Evolutionary conservation across 2,113 vertebrate genomes (phyloP).

Genomic region (Atherinomorus stipes): DNA sequence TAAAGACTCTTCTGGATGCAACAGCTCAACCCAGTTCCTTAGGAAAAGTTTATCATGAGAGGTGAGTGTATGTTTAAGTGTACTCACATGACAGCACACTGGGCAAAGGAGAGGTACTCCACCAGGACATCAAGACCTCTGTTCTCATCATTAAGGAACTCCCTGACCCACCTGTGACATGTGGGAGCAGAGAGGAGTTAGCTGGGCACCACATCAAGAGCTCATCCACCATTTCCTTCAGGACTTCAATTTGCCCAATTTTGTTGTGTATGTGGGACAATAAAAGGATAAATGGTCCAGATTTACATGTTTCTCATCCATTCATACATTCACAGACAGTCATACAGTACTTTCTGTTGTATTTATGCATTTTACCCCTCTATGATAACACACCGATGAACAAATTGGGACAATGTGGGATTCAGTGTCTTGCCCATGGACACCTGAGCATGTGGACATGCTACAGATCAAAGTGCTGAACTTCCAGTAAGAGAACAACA

Average conservation of each 20-base stretch:
- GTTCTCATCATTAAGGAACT: slow-evolving; percentile 98
- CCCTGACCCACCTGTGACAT: slow-evolving; percentile 92
- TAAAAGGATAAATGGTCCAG: too few relatives aligned
- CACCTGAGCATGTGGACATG: too few relatives aligned
- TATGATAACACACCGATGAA: too few relatives aligned
- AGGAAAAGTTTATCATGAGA: slow-evolving; percentile 28
- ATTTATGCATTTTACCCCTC: too few relatives aligned
- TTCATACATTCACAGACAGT: too few relatives aligned
- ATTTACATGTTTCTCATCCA: too few relatives aligned
- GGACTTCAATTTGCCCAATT: background rate
- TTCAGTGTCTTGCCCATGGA: too few relatives aligned
- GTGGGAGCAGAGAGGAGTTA: slow-evolving; percentile 51
- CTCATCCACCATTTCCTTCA: slow-evolving; percentile 44
- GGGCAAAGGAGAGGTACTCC: slow-evolving; percentile 96
- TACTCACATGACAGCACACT: slow-evolving; percentile 96
- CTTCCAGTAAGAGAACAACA: too few relatives aligned
- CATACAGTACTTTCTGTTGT: too few relatives aligned
- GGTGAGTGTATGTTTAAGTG: slow-evolving; percentile 10
- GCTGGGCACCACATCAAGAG: slow-evolving; percentile 40
- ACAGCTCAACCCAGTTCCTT: slow-evolving; percentile 56
- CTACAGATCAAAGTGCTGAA: too few relatives aligned
- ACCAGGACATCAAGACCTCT: slow-evolving; percentile 95
- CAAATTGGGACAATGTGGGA: too few relatives aligned
- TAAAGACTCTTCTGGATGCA: slow-evolving; percentile 30
- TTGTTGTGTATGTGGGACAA: too few relatives aligned